Percentiles rank a stretch among this genome's conserved stretches.
Evolutionary conservation across 2,797 vertebrate species (phyloP).

Genomic region (Crypturellus tataupa): DNA sequence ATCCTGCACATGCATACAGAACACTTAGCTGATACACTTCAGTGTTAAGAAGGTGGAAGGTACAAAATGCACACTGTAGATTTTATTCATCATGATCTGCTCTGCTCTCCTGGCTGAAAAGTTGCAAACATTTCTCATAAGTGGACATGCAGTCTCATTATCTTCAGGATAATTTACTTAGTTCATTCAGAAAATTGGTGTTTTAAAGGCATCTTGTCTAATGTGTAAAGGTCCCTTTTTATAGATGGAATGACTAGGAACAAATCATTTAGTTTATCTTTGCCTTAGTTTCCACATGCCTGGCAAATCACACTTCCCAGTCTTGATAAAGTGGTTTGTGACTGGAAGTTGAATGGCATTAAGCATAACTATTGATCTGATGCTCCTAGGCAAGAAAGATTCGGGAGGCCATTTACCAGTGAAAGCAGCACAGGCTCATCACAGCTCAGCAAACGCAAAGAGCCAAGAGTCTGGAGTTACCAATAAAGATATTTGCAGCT

Average conservation of each 20-base stretch:
- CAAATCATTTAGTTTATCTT: background rate
- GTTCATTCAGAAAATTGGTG: background rate
- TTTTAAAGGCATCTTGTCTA: background rate
- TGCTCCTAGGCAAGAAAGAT: background rate
- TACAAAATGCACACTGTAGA: background rate
- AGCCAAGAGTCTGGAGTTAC: background rate
- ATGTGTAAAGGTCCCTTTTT: background rate
- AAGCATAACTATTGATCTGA: background rate
- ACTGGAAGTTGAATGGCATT: background rate
- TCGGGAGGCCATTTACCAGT: background rate
- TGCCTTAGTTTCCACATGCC: background rate
- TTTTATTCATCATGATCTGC: background rate
- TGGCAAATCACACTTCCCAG: background rate
- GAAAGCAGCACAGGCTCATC: background rate
- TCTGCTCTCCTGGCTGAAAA: background rate
- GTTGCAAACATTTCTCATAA: background rate
- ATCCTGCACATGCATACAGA: rapidly evolving
- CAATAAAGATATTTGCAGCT: background rate
- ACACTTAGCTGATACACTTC: background rate
- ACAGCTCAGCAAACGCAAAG: background rate
- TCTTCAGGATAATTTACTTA: background rate
- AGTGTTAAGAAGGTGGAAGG: background rate
- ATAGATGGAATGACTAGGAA: background rate
- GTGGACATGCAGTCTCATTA: background rate
- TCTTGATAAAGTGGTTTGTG: background rate